Conservation (phyloP, 2,888 invertebrate species). For the Drosophila multiciliata region DNA sequence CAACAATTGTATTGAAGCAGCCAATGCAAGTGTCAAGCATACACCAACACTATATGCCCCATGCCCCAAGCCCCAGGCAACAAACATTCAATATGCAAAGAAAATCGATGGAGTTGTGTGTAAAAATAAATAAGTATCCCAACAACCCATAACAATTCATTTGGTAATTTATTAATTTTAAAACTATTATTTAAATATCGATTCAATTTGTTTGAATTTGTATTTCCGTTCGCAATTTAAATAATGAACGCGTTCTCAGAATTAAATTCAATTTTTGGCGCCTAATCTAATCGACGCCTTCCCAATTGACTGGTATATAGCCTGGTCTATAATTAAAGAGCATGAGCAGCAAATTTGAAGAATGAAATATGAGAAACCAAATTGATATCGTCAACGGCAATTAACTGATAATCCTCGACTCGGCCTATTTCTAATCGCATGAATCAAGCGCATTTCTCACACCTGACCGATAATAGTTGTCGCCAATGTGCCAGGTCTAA, state of each 20-base stretch:
- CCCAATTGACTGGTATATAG: slow-evolving; percentile 4
- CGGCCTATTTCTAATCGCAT: neutral
- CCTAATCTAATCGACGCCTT: slow-evolving; percentile 7
- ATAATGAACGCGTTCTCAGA: slow-evolving; percentile 1
- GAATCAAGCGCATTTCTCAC: slow-evolving; percentile 22
- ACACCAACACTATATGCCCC: neutral
- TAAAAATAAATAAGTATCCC: neutral
- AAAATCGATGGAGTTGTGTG: neutral
- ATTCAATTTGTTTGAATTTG: neutral
- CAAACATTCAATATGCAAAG: neutral
- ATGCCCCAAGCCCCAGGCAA: neutral
- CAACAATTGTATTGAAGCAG: neutral
- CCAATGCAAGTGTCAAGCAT: neutral
- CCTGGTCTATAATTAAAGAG: neutral
- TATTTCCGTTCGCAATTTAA: neutral
- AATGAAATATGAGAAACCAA: neutral
- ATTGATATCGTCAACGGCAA: neutral
- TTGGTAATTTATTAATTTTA: neutral
- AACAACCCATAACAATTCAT: neutral
- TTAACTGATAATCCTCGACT: slow-evolving; percentile 12
- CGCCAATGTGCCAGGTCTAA: neutral
- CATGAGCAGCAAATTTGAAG: neutral
- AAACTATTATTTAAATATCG: neutral
- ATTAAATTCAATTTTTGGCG: neutral
- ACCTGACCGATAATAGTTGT: neutral